phyloP scores from a whole-genome alignment of 1,140 invertebrate genomes.

The Anastrepha obliqua region DNA sequence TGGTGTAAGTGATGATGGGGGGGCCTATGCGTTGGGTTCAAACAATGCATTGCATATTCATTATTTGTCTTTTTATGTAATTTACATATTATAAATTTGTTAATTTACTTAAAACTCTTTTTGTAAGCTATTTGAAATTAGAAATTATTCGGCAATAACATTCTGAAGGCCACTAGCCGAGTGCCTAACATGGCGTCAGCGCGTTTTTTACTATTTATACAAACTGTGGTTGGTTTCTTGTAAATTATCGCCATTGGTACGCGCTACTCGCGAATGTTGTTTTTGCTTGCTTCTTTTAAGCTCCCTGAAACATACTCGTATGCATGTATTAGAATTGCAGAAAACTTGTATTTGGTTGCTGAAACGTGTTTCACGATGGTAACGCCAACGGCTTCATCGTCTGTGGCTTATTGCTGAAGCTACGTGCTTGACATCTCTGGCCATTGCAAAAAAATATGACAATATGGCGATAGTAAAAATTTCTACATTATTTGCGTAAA shows the following conservation, averaged over 20 bases:
- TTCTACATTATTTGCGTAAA: conserved; percentile 51
- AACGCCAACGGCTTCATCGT: background rate
- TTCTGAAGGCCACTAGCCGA: background rate
- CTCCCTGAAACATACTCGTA: background rate
- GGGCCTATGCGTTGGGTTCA: no score
- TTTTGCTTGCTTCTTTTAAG: background rate
- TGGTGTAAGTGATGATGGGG: no score
- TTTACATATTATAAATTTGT: background rate
- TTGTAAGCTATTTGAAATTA: conserved; percentile 8
- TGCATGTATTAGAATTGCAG: background rate
- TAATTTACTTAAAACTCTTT: conserved; percentile 8
- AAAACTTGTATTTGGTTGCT: background rate
- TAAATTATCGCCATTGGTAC: background rate
- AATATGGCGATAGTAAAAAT: conserved; percentile 44
- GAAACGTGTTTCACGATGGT: background rate
- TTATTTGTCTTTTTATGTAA: background rate
- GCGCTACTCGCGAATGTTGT: background rate
- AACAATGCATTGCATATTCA: no score
- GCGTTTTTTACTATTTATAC: background rate
- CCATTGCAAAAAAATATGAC: background rate
- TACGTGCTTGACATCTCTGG: background rate
- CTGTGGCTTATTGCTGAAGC: background rate
- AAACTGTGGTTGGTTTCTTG: background rate
- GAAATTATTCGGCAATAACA: conserved; percentile 4
- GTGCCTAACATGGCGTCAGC: conserved; percentile 17